Percentiles rank a stretch among this genome's conserved stretches.
Evolutionary conservation across 2,113 vertebrate genomes (phyloP).

Genomic region (Oncorhynchus tshawytscha): DNA sequence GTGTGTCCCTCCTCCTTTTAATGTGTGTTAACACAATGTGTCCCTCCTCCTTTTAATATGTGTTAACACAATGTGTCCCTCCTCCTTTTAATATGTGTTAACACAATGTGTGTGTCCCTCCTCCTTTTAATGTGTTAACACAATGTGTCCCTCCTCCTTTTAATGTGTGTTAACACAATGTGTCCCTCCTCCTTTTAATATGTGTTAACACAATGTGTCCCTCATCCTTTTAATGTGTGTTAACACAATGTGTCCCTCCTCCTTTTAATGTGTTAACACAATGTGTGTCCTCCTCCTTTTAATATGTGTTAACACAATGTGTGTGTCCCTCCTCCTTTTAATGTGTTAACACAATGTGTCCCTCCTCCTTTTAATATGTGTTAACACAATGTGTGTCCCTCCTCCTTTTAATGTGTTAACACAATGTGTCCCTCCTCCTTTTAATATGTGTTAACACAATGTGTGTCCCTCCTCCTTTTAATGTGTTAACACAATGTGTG

Average conservation of each 20-base stretch:
- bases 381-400: too few relatives aligned
- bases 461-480: too few relatives aligned
- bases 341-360: conserved; percentile 61
- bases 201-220: conserved; percentile 65
- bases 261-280: conserved; percentile 70
- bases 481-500: too few relatives aligned
- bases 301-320: conserved; percentile 72
- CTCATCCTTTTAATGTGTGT: conserved; percentile 67
- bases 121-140: conserved; percentile 68
- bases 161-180: conserved; percentile 71
- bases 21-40: conserved; percentile 69
- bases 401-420: too few relatives aligned
- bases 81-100: conserved; percentile 68
- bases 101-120: conserved; percentile 48
- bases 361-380: conserved; percentile 11
- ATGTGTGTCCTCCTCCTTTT: conserved; percentile 47
- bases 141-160: conserved; percentile 47
- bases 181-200: conserved; percentile 56
- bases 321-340: neutral
- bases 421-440: too few relatives aligned
- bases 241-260: conserved; percentile 53
- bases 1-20: conserved; percentile 47
- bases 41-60: conserved; percentile 61
- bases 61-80: conserved; percentile 56
- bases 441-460: too few relatives aligned